A percentile compares a stretch with the other conserved stretches of the same genome.
These are phyloP conservation scores for Diorhabda sublineata DNA, from an alignment of 1,140 invertebrate species.

Conservation along the genomic window DNA sequence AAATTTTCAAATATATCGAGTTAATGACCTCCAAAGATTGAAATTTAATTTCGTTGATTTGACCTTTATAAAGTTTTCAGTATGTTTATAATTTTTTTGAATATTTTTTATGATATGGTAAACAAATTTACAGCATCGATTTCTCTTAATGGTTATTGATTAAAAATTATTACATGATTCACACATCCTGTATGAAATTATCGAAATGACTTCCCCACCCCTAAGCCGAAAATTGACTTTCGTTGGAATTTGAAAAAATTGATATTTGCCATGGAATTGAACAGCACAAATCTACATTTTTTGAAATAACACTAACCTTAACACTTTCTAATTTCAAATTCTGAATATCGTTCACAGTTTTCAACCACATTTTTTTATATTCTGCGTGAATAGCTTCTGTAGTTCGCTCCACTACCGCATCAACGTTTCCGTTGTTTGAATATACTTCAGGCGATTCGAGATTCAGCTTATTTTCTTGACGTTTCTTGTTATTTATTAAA, in stretches of 20 bases:
- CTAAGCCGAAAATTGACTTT: not conserved
- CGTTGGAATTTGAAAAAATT: not conserved
- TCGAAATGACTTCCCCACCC: not conserved
- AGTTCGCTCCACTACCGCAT: not conserved
- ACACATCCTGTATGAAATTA: not conserved
- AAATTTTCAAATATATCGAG: too few species aligned
- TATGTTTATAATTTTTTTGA: too few species aligned
- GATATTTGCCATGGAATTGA: not conserved
- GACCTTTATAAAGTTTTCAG: too few species aligned
- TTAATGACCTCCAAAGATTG: too few species aligned
- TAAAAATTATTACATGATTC: not conserved
- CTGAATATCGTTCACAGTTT: constrained; percentile 28
- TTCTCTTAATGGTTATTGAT: too few species aligned
- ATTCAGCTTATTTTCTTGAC: constrained; percentile 5
- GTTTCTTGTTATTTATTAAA: constrained; percentile 24
- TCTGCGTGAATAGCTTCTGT: constrained; percentile 7
- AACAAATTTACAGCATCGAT: too few species aligned
- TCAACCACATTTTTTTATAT: constrained; percentile 22
- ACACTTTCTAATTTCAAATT: constrained; percentile 26
- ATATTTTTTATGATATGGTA: too few species aligned
- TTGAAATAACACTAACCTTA: constrained; percentile 20
- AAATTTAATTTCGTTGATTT: too few species aligned
- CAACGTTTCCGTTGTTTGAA: constrained; percentile 5
- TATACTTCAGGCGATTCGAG: not conserved
- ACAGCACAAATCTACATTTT: not conserved